These are phyloP conservation scores for Chiridota heheva DNA, from an alignment of 35 echinoderm and acorn worm species.

Conservation along the genomic window DNA sequence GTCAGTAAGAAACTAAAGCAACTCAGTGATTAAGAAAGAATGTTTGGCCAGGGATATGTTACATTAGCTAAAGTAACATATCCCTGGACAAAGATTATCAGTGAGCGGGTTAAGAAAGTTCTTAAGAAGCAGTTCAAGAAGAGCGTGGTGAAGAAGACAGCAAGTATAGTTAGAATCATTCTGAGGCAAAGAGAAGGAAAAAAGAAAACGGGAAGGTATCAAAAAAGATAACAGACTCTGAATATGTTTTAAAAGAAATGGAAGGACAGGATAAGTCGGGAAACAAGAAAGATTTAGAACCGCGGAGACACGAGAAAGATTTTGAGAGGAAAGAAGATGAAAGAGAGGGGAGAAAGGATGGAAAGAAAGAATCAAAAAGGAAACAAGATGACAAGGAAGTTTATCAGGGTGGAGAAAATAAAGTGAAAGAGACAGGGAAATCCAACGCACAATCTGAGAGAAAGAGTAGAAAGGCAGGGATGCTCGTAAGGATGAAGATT, in stretches of 20 bases:
- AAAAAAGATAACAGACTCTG: neutral
- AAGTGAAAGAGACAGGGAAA: neutral
- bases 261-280: neutral
- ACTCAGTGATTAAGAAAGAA: no score
- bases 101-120: conserved; percentile 66
- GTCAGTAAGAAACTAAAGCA: no score
- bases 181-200: neutral
- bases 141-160: neutral
- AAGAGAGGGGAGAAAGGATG: neutral
- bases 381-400: neutral
- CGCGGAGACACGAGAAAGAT: no score
- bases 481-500: neutral
- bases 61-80: no score
- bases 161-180: neutral
- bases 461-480: neutral
- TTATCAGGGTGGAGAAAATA: neutral
- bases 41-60: no score
- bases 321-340: neutral
- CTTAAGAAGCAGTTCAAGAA: conserved; percentile 37
- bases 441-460: neutral
- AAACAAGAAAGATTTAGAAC: no score
- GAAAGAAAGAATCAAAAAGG: neutral
- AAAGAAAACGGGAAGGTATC: neutral
- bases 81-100: conserved; percentile 53
- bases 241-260: neutral